phyloP scores from a whole-genome alignment of 35 echinoderm and acorn worm species.

The Eucidaris tribuloides region DNA sequence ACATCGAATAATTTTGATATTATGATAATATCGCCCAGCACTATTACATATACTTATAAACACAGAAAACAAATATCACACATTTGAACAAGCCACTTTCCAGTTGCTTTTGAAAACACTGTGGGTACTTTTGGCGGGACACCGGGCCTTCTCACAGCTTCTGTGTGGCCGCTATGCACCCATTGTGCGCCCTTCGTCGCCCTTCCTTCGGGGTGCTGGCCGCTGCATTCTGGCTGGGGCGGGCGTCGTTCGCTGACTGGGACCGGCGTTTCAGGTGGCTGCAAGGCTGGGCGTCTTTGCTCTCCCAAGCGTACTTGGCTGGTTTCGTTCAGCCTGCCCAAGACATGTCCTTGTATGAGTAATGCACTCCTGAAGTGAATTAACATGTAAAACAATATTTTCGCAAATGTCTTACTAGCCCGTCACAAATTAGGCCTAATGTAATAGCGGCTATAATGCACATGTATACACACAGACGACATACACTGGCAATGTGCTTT shows the following conservation, averaged over 20 bases:
- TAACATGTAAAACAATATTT: too few species aligned
- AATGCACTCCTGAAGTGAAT: too few species aligned
- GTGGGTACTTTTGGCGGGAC: constrained; percentile 71
- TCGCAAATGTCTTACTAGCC: too few species aligned
- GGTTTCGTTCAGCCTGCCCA: constrained; percentile 61
- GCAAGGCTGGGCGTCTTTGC: constrained; percentile 38
- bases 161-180: constrained; percentile 47
- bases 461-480: too few species aligned
- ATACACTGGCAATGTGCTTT: too few species aligned
- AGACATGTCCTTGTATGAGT: too few species aligned
- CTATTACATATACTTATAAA: too few species aligned
- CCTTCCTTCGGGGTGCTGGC: neutral
- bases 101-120: constrained; percentile 69
- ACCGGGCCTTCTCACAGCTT: constrained; percentile 91
- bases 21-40: too few species aligned
- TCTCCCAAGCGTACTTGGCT: constrained; percentile 63
- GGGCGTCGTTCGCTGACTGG: neutral
- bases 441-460: too few species aligned
- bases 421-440: too few species aligned
- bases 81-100: constrained; percentile 45
- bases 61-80: neutral
- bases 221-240: neutral
- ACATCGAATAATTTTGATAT: too few species aligned
- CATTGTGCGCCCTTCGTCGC: neutral
- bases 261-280: neutral